These are phyloP conservation scores for Drosophila rhopaloa DNA, from an alignment of 1,140 invertebrate genomes.

Conservation along the genomic window DNA sequence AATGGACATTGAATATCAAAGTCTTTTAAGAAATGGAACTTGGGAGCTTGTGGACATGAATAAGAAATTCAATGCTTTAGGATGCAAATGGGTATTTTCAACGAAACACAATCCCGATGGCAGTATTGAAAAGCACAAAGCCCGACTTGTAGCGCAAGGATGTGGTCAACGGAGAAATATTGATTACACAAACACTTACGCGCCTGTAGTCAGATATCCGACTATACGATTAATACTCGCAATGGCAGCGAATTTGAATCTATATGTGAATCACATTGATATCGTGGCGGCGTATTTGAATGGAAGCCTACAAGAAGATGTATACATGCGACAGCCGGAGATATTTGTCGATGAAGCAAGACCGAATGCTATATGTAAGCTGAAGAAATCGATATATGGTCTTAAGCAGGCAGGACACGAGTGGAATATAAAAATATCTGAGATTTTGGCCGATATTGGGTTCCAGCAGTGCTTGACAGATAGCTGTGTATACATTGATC, in stretches of 20 bases:
- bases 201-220: not conserved
- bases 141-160: not conserved
- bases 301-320: not conserved
- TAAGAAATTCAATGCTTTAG: not conserved
- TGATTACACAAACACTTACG: not conserved
- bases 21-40: not conserved
- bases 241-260: not conserved
- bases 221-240: no score
- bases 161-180: not conserved
- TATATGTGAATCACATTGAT: not conserved
- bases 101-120: not conserved
- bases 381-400: not conserved
- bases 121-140: not conserved
- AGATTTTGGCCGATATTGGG: conserved; percentile 1
- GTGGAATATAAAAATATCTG: not conserved
- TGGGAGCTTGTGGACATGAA: not conserved
- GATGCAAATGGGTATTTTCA: not conserved
- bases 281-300: not conserved
- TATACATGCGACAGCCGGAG: conserved; percentile 3
- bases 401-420: not conserved
- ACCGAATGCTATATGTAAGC: not conserved
- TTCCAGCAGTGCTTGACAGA: conserved; percentile 1
- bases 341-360: not conserved
- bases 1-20: not conserved
- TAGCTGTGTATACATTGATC: no score